These are phyloP conservation scores for Lasioglossum leucozonium DNA, from an alignment of 2,888 invertebrate species.

Conservation along the genomic window DNA sequence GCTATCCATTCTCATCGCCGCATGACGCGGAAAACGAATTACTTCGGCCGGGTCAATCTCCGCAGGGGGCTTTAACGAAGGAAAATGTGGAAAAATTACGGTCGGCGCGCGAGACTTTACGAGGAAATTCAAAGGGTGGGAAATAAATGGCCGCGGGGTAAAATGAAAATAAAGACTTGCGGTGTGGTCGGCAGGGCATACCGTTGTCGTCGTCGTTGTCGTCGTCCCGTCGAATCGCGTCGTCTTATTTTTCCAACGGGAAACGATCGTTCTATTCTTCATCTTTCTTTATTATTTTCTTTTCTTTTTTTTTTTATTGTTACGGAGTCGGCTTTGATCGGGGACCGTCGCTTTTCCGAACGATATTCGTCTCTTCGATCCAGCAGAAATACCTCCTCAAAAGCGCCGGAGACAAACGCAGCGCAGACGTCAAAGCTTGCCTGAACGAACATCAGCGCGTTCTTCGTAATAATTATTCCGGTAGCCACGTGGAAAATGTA, in stretches of 20 bases:
- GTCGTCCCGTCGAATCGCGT: too few species aligned
- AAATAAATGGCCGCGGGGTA: slow-evolving; percentile 10
- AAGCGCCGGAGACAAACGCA: background rate
- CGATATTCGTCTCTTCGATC: background rate
- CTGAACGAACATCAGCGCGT: background rate
- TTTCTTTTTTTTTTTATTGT: background rate
- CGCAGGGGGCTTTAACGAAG: slow-evolving; percentile 37
- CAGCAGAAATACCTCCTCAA: background rate
- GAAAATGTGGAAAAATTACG: slow-evolving; percentile 56
- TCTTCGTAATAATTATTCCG: background rate
- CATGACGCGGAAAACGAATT: slow-evolving; percentile 29
- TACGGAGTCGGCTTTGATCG: background rate
- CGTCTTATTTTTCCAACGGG: background rate
- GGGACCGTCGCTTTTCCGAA: background rate
- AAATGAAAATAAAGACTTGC: slow-evolving; percentile 42
- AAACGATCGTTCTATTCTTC: background rate
- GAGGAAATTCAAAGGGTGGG: slow-evolving; percentile 25
- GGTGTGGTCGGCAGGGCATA: background rate
- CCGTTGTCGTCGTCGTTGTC: background rate
- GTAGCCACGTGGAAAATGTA: background rate
- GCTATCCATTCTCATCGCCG: slow-evolving; percentile 35
- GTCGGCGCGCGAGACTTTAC: slow-evolving; percentile 10
- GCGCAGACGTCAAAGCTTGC: background rate
- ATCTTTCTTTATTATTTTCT: background rate
- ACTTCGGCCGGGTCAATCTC: slow-evolving; percentile 31